These are phyloP conservation scores for Oreochromis grahami DNA, from an alignment of 2,797 vertebrate genomes.

Conservation along the genomic window DNA sequence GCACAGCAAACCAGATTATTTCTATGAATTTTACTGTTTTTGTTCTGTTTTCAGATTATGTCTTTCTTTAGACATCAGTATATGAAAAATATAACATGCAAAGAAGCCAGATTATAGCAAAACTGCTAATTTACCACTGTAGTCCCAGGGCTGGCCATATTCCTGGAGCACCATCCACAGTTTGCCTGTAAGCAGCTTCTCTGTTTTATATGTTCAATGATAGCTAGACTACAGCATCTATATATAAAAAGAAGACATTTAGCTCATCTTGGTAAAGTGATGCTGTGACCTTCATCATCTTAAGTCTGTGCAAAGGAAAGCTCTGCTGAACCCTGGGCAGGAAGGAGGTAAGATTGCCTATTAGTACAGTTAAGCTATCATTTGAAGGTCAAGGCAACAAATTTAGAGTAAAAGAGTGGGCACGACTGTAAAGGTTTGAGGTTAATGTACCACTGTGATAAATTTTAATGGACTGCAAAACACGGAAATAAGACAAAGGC, in stretches of 20 bases:
- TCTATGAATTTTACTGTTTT: neutral
- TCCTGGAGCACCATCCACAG: rapidly evolving
- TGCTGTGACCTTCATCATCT: neutral
- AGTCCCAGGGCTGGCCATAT: neutral
- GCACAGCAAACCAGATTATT: neutral
- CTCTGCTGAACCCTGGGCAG: neutral
- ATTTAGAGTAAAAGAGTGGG: neutral
- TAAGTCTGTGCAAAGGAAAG: neutral
- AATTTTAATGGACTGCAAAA: neutral
- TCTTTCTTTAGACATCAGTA: neutral
- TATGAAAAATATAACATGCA: neutral
- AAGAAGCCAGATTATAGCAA: neutral
- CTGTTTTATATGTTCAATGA: neutral
- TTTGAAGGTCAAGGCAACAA: neutral
- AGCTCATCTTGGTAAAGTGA: neutral
- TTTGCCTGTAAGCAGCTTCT: neutral
- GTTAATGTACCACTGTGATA: neutral
- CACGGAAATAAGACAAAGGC: neutral
- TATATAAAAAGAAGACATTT: neutral
- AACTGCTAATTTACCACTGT: rapidly evolving
- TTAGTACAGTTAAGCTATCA: neutral
- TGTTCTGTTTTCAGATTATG: rapidly evolving
- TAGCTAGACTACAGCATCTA: neutral
- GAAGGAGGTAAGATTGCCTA: neutral
- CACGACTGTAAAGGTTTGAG: neutral